These are phyloP conservation scores for Trochalopteron elliotii DNA, from an alignment of 2,113 vertebrate genomes.

Conservation along the genomic window DNA sequence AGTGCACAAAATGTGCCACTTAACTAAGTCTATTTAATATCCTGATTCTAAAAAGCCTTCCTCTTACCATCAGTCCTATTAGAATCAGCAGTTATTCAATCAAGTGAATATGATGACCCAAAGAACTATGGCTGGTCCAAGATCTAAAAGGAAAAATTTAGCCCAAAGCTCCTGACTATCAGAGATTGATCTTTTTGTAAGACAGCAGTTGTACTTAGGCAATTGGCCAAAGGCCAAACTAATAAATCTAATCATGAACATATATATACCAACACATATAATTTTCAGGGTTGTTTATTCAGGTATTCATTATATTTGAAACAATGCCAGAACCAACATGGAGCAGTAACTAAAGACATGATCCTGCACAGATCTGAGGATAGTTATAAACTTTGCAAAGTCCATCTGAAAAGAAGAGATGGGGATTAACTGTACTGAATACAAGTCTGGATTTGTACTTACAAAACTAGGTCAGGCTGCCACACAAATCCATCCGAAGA, in stretches of 20 bases:
- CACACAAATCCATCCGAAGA: neutral
- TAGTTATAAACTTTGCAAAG: neutral
- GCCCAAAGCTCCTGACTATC: neutral
- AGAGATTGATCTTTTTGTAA: neutral
- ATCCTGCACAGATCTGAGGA: neutral
- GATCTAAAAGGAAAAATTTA: neutral
- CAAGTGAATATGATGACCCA: neutral
- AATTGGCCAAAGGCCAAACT: neutral
- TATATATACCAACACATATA: neutral
- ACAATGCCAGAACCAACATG: neutral
- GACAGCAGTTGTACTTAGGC: neutral
- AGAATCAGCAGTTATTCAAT: neutral
- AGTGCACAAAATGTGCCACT: neutral
- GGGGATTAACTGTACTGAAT: conserved; percentile 1
- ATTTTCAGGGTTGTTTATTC: neutral
- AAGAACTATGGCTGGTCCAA: neutral
- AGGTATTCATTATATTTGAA: conserved; percentile 19
- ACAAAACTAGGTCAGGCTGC: conserved; percentile 18
- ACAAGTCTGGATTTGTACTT: neutral
- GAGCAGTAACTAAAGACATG: neutral
- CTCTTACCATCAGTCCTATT: neutral
- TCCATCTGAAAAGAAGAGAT: conserved; percentile 4
- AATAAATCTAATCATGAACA: neutral
- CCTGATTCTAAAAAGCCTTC: neutral
- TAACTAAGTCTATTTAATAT: neutral